Base-by-base conservation (phyloP, 1,140 invertebrate species). In the Zophobas atratus region DNA sequence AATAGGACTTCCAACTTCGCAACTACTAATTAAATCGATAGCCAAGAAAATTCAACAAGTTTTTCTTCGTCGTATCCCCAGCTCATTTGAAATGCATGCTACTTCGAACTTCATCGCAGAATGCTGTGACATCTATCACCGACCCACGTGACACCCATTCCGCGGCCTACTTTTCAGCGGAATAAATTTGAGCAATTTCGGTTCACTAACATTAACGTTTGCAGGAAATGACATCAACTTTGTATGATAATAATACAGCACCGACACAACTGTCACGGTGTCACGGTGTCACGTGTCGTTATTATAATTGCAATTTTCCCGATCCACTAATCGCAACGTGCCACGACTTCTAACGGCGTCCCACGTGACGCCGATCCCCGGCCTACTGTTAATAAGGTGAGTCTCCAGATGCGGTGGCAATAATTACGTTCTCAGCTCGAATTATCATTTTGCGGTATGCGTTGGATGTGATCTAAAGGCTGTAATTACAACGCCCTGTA, bases 391-490 rank as follows among this genome's bases (percentile, higher is more conserved):
- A 20, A 20, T 20, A 20, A 20, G 20, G 20, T 20, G 20, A 20
- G 20, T 20, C 20, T 20, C 20, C 20, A 55, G 53, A 33, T 34
- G 53, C 53, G 20, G 32, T 34, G 32, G 8, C 5, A n/a, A 1
- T 55, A 33, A 55, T 55, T 55, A 34, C 32, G 8, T 55, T 55
- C 35, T 34, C n/a, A 55, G 8, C 53, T 34, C 20, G 53, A 67
- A 67, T 67, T 67, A 67, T 67, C 60, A 67, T 67, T 67, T 43
- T 67, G 60, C 39, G 60, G 60, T 57, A 57, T 57, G 55, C 35
- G 60, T 32, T 67, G 35, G 60, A 67, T 43, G 43, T 67, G 41
- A 67, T 67, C 60, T 67, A 67, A 67, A 67, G 43, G 60, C 60
- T 32, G 60, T 67, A 67, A 67, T 67, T 67, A 43, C 60, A 39